Evolutionary conservation across 2,888 invertebrate species (phyloP).

Genomic region (Megalurothrips usitatus): DNA sequence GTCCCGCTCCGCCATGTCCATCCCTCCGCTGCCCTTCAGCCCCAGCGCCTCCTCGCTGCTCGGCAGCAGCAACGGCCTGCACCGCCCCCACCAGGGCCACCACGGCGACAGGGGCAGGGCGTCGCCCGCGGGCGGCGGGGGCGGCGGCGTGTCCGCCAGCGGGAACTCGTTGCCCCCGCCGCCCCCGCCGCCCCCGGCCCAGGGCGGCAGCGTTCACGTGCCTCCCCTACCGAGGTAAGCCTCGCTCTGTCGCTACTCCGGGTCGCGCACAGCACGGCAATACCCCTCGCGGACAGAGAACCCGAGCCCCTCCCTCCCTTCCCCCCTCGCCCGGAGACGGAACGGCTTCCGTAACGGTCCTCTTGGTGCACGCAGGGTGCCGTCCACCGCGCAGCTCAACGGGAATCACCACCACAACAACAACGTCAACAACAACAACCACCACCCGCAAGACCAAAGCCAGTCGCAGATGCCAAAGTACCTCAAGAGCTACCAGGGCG

Average conservation of each 20-base stretch:
- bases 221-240: neutral
- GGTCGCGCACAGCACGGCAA: no score
- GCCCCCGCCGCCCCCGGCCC: neutral
- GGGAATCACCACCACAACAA: neutral
- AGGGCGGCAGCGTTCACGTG: constrained; percentile 2
- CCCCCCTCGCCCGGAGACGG: no score
- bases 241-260: neutral
- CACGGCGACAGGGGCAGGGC: no score
- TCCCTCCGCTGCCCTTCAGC: constrained; percentile 13
- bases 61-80: neutral
- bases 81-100: neutral
- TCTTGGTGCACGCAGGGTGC: neutral
- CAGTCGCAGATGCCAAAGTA: neutral
- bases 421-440: neutral
- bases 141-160: neutral
- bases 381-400: neutral
- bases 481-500: constrained; percentile 3
- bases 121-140: neutral
- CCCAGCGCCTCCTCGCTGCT: constrained; percentile 13
- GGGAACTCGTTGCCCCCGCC: neutral
- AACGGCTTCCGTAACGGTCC: no score
- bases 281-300: no score
- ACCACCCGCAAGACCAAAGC: neutral
- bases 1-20: constrained; percentile 15
- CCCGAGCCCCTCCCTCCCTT: no score